Percentiles rank a stretch among this genome's conserved stretches.
phyloP scores from a whole-genome alignment of 2,113 vertebrate genomes.

The Ctenodactylus gundi region DNA sequence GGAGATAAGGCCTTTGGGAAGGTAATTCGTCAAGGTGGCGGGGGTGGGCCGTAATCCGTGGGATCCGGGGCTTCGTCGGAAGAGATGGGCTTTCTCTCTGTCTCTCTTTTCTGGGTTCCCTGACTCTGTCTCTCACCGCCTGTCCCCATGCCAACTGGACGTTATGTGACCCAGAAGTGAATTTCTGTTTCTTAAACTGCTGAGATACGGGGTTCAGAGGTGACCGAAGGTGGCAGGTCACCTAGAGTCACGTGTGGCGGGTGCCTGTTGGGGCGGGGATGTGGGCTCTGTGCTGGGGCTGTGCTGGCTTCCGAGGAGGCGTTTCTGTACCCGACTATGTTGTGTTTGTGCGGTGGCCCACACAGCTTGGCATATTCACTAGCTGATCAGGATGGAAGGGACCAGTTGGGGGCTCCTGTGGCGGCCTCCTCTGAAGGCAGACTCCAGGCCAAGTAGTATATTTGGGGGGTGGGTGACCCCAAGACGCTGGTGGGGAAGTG shows the following conservation, averaged over 20 bases:
- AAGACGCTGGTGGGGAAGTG: neutral
- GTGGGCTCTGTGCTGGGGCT: no score
- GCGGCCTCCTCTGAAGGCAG: neutral
- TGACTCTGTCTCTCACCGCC: no score
- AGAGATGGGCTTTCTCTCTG: neutral
- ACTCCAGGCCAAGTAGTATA: fast-evolving
- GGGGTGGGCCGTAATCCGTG: no score
- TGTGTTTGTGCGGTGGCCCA: no score
- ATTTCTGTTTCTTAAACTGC: neutral
- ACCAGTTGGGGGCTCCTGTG: neutral
- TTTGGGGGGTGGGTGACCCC: neutral
- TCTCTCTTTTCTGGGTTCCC: neutral
- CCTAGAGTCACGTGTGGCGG: fast-evolving
- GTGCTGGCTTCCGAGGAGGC: no score
- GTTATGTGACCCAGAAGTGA: neutral
- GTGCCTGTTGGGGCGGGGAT: no score
- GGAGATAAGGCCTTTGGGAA: no score
- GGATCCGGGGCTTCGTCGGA: no score
- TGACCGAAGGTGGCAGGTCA: neutral
- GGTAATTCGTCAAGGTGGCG: no score
- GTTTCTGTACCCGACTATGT: no score
- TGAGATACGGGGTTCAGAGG: no score
- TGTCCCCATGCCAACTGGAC: fast-evolving
- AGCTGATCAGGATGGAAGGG: fast-evolving
- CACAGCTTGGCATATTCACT: neutral